phyloP scores from a whole-genome alignment of 2,888 invertebrate genomes.

The Liposcelis brunnea region DNA sequence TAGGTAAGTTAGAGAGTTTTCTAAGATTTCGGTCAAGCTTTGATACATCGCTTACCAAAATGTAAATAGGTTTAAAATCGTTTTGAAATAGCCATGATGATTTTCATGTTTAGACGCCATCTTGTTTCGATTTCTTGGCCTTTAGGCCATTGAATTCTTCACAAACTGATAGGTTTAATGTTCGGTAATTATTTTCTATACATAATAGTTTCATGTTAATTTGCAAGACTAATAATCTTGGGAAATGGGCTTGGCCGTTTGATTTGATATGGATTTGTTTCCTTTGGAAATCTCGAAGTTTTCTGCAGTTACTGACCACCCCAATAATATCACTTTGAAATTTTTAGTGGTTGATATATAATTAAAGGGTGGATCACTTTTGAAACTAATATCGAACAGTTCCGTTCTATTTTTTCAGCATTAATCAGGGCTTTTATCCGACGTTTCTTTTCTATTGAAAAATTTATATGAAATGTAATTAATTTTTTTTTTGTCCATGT shows the following conservation, averaged over 20 bases:
- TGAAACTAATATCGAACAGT: no score
- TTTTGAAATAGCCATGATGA: constrained; percentile 7
- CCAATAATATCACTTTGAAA: constrained; percentile 1
- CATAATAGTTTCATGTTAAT: constrained; percentile 2
- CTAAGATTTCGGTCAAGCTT: neutral
- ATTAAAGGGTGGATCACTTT: neutral
- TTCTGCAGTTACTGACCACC: constrained; percentile 3
- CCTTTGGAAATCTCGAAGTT: neutral
- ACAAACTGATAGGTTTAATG: neutral
- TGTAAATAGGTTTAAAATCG: neutral
- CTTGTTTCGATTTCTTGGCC: constrained; percentile 5
- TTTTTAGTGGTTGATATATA: neutral
- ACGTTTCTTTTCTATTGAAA: no score
- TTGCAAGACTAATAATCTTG: neutral
- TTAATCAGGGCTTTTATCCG: no score
- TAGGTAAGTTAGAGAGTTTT: neutral
- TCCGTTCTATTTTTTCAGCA: no score
- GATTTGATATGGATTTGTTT: no score
- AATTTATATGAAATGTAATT: no score
- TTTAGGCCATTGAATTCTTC: neutral
- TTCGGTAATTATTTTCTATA: neutral
- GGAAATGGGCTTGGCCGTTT: no score
- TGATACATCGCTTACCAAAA: neutral
- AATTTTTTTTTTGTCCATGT: no score
- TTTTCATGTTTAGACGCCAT: constrained; percentile 8